Evolutionary conservation across 2,888 invertebrate species (phyloP), one percentile per base, ranked within the genome.

Genomic region (Apamea epomidion): DNA sequence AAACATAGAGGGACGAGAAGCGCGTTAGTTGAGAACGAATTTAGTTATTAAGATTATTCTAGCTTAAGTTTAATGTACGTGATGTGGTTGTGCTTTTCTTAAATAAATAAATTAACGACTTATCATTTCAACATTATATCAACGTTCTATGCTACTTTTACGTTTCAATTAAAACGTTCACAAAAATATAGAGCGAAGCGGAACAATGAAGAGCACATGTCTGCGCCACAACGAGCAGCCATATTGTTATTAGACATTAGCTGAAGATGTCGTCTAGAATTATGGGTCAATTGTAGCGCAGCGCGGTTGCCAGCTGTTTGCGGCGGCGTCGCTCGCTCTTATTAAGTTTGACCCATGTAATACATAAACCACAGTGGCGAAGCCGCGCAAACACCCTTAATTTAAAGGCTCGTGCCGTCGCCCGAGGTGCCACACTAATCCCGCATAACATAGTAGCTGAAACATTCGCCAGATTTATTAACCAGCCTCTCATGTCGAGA

Each of bases 301-400:
- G 83, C 83, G 84, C 72, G 75, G 87, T 86, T 90, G 87, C 87
- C 88, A 90, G 90, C 91, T 91, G 91, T 88, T 91, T 90, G 91
- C 77, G 88, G 90, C 80, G 76, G 81, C 85, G 81, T 67, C 83
- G 64, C 80, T 29, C 82, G 85, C 87, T 88, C 90, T 93, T 93
- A 94, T 94, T 93, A 94, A 93, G 89, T 93, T 92, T 92, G 93
- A 93, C 92, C 93, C 90, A 81, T 85, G 90, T 88, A 87, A 92
- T 91, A 93, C 91, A 92, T 93, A 91, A 92, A 91, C 92, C 91
- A 87, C 89, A 87, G 90, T 88, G 88, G 88, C 84, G 86, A 84
- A 86, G 85, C 80, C 88, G 89, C 89, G 89, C 91, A 89, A 92
- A 92, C 92, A 91, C 90, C 91, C 92, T 91, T 91, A 92, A 93